Evolutionary conservation across 2,797 vertebrate species (phyloP).

Genomic region (Microchirus variegatus): DNA sequence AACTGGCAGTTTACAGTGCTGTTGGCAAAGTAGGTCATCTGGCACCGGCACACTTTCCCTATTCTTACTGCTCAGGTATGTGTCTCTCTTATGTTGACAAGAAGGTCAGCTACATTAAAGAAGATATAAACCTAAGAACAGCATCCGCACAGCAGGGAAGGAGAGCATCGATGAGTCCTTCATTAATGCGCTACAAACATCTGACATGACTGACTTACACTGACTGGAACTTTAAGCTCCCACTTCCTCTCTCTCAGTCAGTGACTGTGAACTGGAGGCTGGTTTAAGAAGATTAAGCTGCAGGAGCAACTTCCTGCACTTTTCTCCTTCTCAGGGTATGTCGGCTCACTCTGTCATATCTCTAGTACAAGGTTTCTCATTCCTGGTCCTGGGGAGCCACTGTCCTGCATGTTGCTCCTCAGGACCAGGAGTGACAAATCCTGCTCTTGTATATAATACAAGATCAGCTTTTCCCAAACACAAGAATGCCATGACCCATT

Average conservation of each 20-base stretch:
- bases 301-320: conserved; percentile 11
- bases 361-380: too few relatives aligned
- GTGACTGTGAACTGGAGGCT: conserved; percentile 4
- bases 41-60: conserved; percentile 39
- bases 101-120: conserved; percentile 16
- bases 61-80: conserved; percentile 37
- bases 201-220: conserved; percentile 1
- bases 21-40: conserved; percentile 24
- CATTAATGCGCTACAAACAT: neutral
- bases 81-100: conserved; percentile 27
- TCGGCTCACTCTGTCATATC: neutral
- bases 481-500: too few relatives aligned
- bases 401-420: too few relatives aligned
- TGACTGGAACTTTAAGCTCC: conserved; percentile 21
- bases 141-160: conserved; percentile 13
- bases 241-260: conserved; percentile 17
- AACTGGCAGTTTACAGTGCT: neutral
- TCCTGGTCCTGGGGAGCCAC: too few relatives aligned
- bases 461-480: too few relatives aligned
- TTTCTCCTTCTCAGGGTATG: neutral
- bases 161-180: conserved; percentile 5
- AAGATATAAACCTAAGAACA: conserved; percentile 3
- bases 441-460: neutral
- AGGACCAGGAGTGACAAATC: too few relatives aligned
- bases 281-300: conserved; percentile 23